Evolutionary conservation across 2,797 vertebrate species (phyloP), one percentile per base, ranked within the genome.

Genomic region (Pipistrellus pygmaeus): DNA sequence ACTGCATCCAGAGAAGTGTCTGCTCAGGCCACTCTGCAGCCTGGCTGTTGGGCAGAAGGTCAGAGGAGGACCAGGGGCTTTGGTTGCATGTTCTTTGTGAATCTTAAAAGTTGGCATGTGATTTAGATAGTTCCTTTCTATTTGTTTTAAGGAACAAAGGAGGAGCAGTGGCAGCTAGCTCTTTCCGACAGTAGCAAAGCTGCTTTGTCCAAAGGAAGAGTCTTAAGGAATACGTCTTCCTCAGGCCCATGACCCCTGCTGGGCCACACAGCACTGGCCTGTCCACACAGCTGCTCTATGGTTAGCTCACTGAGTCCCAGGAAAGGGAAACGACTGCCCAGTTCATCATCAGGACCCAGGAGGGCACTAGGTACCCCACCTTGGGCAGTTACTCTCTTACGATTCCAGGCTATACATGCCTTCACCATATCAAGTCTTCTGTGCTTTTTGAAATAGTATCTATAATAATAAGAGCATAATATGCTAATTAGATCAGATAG

Each of bases 381-480:
- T 78, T 46, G 4, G 85, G 5, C 55, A 75, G 44, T 92, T 64
- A 88, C 64, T 88, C 91, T 48, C 76, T 81, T 76, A 85, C 8
- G 23, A 57, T 60, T 66, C 38, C n/a, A 68, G 18, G 57, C 25
- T 91, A 6, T 66, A 30, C 11, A 38, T 82, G 35, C 93, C 48
- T 90, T 48, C 32, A 93, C 60, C 55, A 14, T 64, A 66, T 80
- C 30, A 38, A 80, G 55, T 73, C 66, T 75, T 88, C 57, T 60
- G 32, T 66, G 41, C 13, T 93, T 95, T 88, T 80, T 57, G 78
- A 91, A 77, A 69, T 81, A 87, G 14, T 51, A 30, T 60, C 23
- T 60, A 68, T 41, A 64, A 62, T 80, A 73, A 75, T 60, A 60
- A 27, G 27, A 60, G 57, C 0, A 2, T 60, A 60, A 60, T 27